Conservation (phyloP, 2,888 invertebrate species). For the Hirtodrosophila confusa region DNA sequence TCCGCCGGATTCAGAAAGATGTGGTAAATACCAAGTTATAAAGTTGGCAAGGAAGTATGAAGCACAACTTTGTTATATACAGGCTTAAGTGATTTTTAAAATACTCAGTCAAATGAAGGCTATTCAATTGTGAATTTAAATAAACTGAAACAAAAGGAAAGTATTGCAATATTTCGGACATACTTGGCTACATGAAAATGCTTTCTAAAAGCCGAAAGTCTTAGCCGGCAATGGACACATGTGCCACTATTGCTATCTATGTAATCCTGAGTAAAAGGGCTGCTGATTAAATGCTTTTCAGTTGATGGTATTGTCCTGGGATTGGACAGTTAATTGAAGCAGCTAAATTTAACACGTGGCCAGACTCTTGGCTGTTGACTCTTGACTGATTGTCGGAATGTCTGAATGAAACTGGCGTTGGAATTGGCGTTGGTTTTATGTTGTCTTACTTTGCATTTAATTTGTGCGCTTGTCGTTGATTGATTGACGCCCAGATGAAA, state of each 20-base stretch:
- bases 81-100: no score
- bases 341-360: conserved; percentile 25
- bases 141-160: no score
- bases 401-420: conserved; percentile 62
- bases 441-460: conserved; percentile 67
- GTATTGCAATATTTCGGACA: background rate
- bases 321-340: conserved; percentile 61
- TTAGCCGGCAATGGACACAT: background rate
- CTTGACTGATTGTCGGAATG: conserved; percentile 64
- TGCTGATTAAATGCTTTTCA: conserved; percentile 58
- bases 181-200: conserved; percentile 16
- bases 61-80: no score
- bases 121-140: no score
- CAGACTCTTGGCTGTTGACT: conserved; percentile 26
- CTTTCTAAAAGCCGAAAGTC: conserved; percentile 6
- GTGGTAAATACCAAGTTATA: no score
- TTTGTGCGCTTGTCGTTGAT: conserved; percentile 74
- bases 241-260: conserved; percentile 50
- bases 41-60: no score
- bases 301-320: conserved; percentile 25
- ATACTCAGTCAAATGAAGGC: no score
- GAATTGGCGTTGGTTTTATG: conserved; percentile 46
- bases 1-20: no score
- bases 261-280: conserved; percentile 43
- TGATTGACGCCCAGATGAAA: conserved; percentile 73